phyloP scores from a whole-genome alignment of 2,888 invertebrate genomes.

The Chironomus riparius region DNA sequence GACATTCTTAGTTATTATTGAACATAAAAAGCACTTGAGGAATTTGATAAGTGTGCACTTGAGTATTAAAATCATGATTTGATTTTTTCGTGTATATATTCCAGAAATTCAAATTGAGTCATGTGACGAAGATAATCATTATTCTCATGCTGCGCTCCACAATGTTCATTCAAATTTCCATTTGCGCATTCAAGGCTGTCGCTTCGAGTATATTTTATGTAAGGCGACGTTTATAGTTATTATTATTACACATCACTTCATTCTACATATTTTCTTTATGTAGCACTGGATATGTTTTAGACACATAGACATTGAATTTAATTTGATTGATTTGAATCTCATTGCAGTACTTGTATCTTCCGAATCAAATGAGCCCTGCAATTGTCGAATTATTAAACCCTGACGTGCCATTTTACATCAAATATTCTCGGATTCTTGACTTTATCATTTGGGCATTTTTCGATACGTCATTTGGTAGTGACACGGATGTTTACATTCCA shows the following conservation, averaged over 20 bases:
- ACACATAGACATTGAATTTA: too few species aligned
- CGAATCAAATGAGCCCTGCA: background rate
- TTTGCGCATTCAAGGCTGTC: background rate
- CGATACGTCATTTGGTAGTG: background rate
- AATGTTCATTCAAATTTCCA: background rate
- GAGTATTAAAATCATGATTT: background rate
- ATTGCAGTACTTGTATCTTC: background rate
- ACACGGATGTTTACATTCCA: slow-evolving; percentile 29
- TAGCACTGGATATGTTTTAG: too few species aligned
- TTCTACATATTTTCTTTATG: too few species aligned
- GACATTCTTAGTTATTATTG: background rate
- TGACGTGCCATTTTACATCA: background rate
- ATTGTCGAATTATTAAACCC: background rate
- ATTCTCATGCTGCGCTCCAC: background rate
- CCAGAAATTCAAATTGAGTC: slow-evolving; percentile 5
- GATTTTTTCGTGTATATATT: background rate
- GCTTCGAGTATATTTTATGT: slow-evolving; percentile 6
- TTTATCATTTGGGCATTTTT: slow-evolving; percentile 1
- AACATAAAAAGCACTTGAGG: background rate
- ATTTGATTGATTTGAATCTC: too few species aligned
- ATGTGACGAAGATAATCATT: slow-evolving; percentile 12
- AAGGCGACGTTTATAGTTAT: background rate
- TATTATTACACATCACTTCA: too few species aligned
- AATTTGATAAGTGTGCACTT: background rate
- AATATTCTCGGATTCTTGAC: slow-evolving; percentile 14